Evolutionary conservation across 2,113 vertebrate genomes (phyloP).

Genomic region (Caracal caracal): DNA sequence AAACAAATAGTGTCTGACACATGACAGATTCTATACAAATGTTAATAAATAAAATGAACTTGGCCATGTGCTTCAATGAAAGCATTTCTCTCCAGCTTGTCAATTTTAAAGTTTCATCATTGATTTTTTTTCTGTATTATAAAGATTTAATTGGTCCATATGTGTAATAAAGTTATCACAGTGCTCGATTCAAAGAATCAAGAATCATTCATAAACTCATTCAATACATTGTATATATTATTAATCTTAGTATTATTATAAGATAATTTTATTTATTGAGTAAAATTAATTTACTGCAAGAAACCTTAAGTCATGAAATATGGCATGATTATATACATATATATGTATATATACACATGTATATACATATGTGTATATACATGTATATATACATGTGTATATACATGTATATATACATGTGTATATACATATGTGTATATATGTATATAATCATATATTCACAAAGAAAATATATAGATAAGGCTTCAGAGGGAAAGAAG

Average conservation of each 20-base stretch:
- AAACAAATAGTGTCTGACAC: not conserved
- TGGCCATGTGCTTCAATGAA: not conserved
- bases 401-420: not conserved
- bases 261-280: not conserved
- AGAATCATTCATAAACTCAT: not conserved
- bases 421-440: not conserved
- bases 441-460: not conserved
- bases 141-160: not conserved
- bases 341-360: not conserved
- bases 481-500: not conserved
- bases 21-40: not conserved
- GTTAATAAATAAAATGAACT: not conserved
- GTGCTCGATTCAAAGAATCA: not conserved
- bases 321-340: not conserved
- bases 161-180: not conserved
- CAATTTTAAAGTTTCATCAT: not conserved
- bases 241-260: not conserved
- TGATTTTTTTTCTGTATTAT: not conserved
- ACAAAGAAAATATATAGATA: not conserved
- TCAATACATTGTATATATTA: not conserved
- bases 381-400: not conserved
- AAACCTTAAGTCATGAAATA: not conserved
- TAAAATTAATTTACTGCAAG: not conserved
- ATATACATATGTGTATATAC: not conserved
- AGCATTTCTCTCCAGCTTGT: not conserved